phyloP scores from a whole-genome alignment of 92 coral and sea anemone genomes.

The Hydrozoanthus gracilis region DNA sequence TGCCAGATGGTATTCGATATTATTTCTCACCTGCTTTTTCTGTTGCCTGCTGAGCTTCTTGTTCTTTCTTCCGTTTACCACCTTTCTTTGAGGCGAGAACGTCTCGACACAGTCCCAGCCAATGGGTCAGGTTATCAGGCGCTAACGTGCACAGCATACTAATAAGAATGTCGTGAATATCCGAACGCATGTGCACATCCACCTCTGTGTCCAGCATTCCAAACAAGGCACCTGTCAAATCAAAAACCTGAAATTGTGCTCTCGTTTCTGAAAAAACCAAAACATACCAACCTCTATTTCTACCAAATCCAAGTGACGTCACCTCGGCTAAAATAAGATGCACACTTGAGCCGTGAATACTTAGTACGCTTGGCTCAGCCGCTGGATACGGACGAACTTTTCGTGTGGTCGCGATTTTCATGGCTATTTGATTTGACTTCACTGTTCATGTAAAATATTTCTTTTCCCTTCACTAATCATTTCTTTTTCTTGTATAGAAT shows the following conservation, averaged over 20 bases:
- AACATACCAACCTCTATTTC: background rate
- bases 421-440: too few relatives aligned
- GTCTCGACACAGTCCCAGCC: conserved; percentile 93
- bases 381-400: too few relatives aligned
- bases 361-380: too few relatives aligned
- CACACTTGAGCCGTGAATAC: too few relatives aligned
- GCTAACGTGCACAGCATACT: conserved; percentile 97
- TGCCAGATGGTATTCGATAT: too few relatives aligned
- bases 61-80: conserved; percentile 68
- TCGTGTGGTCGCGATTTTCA: too few relatives aligned
- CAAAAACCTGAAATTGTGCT: background rate
- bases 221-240: conserved; percentile 37
- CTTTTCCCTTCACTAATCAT: too few relatives aligned
- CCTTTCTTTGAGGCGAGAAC: conserved; percentile 92
- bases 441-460: too few relatives aligned
- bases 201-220: conserved; percentile 97
- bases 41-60: conserved; percentile 53
- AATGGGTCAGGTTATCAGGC: conserved; percentile 88
- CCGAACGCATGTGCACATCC: conserved; percentile 91
- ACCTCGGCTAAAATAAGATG: too few relatives aligned
- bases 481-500: too few relatives aligned
- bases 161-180: conserved; percentile 92
- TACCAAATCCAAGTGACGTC: too few relatives aligned
- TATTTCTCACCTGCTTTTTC: conserved; percentile 44
- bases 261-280: background rate